phyloP scores from a whole-genome alignment of 1,140 invertebrate species.

The Gyrodactylus salaris region DNA sequence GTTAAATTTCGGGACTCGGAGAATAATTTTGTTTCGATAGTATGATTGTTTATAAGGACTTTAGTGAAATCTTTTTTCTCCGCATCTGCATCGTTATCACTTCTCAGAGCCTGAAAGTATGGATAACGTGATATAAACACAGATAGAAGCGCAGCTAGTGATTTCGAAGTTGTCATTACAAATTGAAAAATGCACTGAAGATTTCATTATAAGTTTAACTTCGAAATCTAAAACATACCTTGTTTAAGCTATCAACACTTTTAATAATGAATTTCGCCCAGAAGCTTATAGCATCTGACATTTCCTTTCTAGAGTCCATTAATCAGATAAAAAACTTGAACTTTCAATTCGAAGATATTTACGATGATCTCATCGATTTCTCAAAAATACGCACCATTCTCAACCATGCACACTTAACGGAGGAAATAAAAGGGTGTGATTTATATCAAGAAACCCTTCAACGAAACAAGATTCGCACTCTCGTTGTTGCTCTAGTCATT shows the following conservation, averaged over 20 bases:
- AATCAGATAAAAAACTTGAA: background rate
- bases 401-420: background rate
- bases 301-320: background rate
- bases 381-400: background rate
- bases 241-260: background rate
- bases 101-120: background rate
- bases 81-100: background rate
- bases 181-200: too few relatives aligned
- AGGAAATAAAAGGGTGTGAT: slow-evolving; percentile 1
- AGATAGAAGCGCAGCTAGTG: too few relatives aligned
- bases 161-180: too few relatives aligned
- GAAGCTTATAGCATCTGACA: background rate
- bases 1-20: too few relatives aligned
- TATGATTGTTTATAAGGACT: background rate
- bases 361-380: background rate
- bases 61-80: background rate
- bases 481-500: slow-evolving; percentile 82
- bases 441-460: background rate
- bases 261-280: background rate
- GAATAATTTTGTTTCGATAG: background rate
- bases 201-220: too few relatives aligned
- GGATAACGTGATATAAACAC: background rate
- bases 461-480: slow-evolving; percentile 26
- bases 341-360: background rate
- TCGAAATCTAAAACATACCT: background rate